phyloP scores from a whole-genome alignment of 2,797 vertebrate species.

The Glossophaga mutica region DNA sequence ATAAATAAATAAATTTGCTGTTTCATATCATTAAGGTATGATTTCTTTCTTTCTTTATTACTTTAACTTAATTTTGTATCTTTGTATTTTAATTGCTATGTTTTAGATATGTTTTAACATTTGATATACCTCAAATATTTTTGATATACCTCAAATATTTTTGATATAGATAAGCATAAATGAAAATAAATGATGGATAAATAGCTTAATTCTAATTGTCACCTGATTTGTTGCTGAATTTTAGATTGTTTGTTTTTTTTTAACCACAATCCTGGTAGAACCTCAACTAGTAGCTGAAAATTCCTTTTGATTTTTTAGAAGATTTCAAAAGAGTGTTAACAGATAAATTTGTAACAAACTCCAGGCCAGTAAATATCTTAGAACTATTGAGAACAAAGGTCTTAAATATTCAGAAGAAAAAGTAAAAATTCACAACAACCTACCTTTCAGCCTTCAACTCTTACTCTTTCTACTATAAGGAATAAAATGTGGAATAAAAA shows the following conservation, averaged over 20 bases:
- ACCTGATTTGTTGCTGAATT: background rate
- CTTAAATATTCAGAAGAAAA: conserved; percentile 8
- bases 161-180: background rate
- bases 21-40: background rate
- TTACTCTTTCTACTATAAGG: background rate
- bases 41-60: background rate
- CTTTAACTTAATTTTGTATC: background rate
- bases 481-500: background rate
- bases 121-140: background rate
- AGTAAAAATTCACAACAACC: background rate
- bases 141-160: no score
- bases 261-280: background rate
- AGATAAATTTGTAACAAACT: conserved; percentile 22
- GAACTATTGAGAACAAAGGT: background rate
- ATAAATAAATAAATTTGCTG: background rate
- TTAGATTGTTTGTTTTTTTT: background rate
- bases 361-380: conserved; percentile 36
- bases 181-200: background rate
- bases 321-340: conserved; percentile 17
- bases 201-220: background rate
- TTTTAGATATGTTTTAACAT: background rate
- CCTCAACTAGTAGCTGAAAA: background rate
- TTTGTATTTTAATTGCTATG: background rate
- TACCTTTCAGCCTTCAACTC: background rate
- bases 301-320: background rate